phyloP scores from a whole-genome alignment of 1,140 invertebrate species.

The Drepana arcuata region DNA sequence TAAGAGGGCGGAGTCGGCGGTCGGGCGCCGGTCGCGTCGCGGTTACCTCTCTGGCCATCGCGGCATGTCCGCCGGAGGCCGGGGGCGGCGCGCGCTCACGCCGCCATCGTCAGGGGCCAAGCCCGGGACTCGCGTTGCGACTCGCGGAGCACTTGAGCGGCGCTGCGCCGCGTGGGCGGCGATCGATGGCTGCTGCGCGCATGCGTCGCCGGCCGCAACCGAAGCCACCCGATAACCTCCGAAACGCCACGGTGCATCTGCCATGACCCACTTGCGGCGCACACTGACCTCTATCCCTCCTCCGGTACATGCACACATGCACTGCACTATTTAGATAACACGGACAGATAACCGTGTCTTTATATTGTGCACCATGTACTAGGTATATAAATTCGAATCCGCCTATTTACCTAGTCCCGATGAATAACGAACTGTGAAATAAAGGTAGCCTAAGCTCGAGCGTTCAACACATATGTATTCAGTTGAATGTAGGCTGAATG shows the following conservation, averaged over 20 bases:
- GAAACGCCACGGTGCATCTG: conserved; percentile 32
- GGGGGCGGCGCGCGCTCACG: conserved; percentile 63
- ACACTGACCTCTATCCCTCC: conserved; percentile 5
- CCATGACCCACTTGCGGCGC: conserved; percentile 43
- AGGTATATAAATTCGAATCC: too few species aligned
- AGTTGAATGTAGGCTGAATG: too few species aligned
- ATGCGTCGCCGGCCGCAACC: conserved; percentile 30
- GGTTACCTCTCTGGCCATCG: conserved; percentile 72
- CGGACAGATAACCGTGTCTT: too few species aligned
- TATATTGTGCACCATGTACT: too few species aligned
- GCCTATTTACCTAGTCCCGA: too few species aligned
- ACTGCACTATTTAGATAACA: too few species aligned
- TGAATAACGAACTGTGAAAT: too few species aligned
- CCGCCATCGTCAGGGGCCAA: conserved; percentile 60
- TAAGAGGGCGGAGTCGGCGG: conserved; percentile 31
- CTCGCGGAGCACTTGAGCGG: conserved; percentile 43
- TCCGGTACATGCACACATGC: not conserved
- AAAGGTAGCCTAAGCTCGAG: too few species aligned
- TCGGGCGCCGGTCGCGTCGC: conserved; percentile 29
- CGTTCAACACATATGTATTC: too few species aligned
- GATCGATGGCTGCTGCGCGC: conserved; percentile 47
- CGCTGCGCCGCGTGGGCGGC: conserved; percentile 56
- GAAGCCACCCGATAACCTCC: conserved; percentile 24
- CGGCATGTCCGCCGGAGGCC: conserved; percentile 71
- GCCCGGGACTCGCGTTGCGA: conserved; percentile 54